Conservation (phyloP, 2,888 invertebrate species). For the Lasioglossum leucozonium region DNA sequence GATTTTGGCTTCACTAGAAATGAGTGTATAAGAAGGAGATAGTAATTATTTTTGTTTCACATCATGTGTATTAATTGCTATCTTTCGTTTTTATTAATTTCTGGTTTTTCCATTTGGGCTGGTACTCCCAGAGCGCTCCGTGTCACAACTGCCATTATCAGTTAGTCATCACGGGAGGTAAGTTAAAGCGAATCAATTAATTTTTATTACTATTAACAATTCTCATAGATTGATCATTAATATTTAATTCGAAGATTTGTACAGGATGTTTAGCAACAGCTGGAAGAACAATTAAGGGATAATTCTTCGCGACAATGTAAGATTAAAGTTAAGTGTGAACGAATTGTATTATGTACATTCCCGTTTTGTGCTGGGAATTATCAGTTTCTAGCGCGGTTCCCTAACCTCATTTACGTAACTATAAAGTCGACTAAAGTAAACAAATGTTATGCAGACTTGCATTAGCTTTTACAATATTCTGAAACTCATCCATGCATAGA, state of each 20-base stretch:
- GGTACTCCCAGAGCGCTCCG: conserved; percentile 75
- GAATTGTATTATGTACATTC: background rate
- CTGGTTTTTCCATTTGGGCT: conserved; percentile 83
- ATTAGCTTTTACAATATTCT: background rate
- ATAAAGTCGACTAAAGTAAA: background rate
- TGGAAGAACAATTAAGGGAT: background rate
- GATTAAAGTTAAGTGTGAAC: background rate
- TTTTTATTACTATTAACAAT: conserved; percentile 17
- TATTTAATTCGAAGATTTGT: background rate
- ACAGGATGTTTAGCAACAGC: background rate
- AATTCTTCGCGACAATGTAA: background rate
- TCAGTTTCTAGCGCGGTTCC: background rate
- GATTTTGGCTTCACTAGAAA: conserved; percentile 37
- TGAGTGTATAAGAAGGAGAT: conserved; percentile 41
- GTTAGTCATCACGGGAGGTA: conserved; percentile 76
- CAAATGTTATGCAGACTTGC: background rate
- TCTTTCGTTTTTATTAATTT: conserved; percentile 85
- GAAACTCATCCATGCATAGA: background rate
- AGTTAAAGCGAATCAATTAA: conserved; percentile 67
- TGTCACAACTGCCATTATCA: conserved; percentile 68
- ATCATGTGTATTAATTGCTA: conserved; percentile 82
- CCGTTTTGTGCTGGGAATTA: background rate
- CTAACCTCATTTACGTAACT: background rate
- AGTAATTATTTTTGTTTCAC: conserved; percentile 71
- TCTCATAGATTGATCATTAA: background rate